phyloP scores from a whole-genome alignment of 1,140 invertebrate species.

The Venustaconcha ellipsiformis region DNA sequence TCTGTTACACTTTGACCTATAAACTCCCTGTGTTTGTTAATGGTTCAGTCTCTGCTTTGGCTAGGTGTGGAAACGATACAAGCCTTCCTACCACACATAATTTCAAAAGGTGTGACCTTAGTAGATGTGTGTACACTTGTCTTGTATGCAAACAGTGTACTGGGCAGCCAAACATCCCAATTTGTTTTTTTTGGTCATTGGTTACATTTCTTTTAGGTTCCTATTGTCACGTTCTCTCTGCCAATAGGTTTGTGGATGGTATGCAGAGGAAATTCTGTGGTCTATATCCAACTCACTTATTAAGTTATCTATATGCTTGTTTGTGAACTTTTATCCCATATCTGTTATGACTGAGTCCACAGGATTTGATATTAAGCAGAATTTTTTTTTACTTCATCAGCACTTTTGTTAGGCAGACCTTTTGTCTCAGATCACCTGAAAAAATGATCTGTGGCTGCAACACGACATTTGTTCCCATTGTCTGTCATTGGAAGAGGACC shows the following conservation, averaged over 20 bases:
- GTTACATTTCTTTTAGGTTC: constrained; percentile 2
- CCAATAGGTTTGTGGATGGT: too few relatives aligned
- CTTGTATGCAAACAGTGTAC: too few relatives aligned
- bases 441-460: neutral
- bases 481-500: neutral
- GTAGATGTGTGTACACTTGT: too few relatives aligned
- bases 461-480: neutral
- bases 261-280: too few relatives aligned
- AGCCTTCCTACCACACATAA: too few relatives aligned
- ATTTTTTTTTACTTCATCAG: neutral
- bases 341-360: neutral
- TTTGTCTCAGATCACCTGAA: neutral
- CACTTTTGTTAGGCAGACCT: neutral
- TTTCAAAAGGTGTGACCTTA: too few relatives aligned
- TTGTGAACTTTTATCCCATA: neutral
- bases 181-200: neutral
- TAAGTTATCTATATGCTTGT: neutral
- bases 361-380: neutral
- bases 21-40: too few relatives aligned
- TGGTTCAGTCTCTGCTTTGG: too few relatives aligned
- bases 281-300: neutral
- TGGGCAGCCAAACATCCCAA: neutral
- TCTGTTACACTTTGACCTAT: too few relatives aligned
- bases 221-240: too few relatives aligned
- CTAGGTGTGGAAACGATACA: too few relatives aligned